Conservation (phyloP, 2,113 vertebrate species). For the Alaudala cheleensis region DNA sequence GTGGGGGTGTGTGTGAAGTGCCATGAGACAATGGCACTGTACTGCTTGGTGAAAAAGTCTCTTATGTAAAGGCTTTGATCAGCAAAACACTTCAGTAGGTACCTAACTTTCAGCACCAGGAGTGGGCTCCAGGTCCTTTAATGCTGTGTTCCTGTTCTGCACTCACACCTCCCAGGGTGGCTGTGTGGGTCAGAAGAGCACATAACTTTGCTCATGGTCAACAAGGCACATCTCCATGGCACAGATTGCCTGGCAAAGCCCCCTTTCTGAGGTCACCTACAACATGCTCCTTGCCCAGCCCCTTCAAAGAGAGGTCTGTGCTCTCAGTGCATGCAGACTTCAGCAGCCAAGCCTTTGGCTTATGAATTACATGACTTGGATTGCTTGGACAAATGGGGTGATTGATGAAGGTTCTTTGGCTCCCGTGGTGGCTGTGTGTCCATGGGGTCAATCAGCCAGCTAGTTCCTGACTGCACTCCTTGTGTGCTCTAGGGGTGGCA, state of each 20-base stretch:
- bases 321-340: not conserved
- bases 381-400: not conserved
- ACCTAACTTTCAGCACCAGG: not conserved
- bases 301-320: not conserved
- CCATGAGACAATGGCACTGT: not conserved
- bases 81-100: not conserved
- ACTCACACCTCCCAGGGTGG: not conserved
- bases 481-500: not conserved
- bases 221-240: not conserved
- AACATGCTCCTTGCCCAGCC: not conserved
- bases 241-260: not conserved
- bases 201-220: fast-evolving
- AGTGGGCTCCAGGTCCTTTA: not conserved
- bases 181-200: not conserved
- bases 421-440: fast-evolving
- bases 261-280: not conserved
- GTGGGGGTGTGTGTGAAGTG: not conserved
- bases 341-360: not conserved
- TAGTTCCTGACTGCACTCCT: not conserved
- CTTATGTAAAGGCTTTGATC: not conserved
- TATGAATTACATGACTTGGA: not conserved
- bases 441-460: not conserved
- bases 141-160: not conserved
- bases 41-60: not conserved
- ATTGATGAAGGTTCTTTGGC: not conserved